Conservation (phyloP, 2,888 invertebrate genomes). For the Phrixothrix hirtus region DNA sequence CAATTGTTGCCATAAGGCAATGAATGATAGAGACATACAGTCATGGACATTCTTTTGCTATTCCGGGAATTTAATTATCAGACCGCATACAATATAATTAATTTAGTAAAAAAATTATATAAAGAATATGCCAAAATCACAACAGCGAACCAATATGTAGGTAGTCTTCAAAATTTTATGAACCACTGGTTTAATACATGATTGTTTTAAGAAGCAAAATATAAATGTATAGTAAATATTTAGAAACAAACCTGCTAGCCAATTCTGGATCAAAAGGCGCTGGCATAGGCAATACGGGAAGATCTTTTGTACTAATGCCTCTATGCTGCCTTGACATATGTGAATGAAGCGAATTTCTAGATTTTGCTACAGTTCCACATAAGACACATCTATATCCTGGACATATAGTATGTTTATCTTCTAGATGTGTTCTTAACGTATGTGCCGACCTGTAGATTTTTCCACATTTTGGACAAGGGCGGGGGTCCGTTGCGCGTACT, state of each 20-base stretch:
- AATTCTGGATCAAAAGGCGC: conserved; percentile 89
- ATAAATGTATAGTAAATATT: no score
- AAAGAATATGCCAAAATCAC: no score
- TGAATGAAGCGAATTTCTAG: conserved; percentile 87
- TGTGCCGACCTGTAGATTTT: conserved; percentile 92
- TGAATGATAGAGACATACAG: no score
- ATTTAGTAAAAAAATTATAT: no score
- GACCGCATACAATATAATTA: no score
- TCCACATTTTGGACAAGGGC: conserved; percentile 91
- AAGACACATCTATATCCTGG: conserved; percentile 90
- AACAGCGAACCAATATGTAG: no score
- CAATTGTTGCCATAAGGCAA: no score
- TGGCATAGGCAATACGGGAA: conserved; percentile 91
- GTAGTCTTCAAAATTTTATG: no score
- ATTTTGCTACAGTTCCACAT: conserved; percentile 91
- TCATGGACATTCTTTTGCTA: no score
- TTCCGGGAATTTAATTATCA: no score
- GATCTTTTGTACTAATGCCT: conserved; percentile 90
- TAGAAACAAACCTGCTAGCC: conserved; percentile 69
- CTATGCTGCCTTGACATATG: conserved; percentile 94
- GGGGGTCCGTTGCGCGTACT: conserved; percentile 88
- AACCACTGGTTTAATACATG: no score
- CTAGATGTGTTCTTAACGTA: conserved; percentile 86
- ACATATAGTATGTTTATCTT: conserved; percentile 92
- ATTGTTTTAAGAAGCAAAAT: no score